Evolutionary conservation across 2,888 invertebrate species (phyloP), one percentile per base, ranked within the genome.

Genomic region (Plemyria rubiginata): DNA sequence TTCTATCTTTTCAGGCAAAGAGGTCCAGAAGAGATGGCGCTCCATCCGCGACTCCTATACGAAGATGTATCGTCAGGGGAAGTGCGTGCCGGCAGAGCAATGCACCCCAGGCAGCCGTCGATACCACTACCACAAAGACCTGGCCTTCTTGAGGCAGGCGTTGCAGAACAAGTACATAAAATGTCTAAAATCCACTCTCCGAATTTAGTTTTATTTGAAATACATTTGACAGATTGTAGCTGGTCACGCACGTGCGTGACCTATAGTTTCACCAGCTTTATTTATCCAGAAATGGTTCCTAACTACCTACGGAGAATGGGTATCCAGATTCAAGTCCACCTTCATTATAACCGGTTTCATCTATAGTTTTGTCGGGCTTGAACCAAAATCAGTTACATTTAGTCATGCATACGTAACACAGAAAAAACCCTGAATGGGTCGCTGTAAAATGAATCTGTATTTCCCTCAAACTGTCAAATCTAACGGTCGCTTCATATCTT

Each of bases 1-100:
- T 41, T 41, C 7, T 29, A 36, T 77, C 68, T 76, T 72, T 11
- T 0, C 85, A 92, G 92, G 90, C 63, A 91, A 91, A 74, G 92
- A 92, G 63, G 91, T 92, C 0, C 92, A 92, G 70, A 92, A 92
- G 71, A 74, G 92, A 81, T 92, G 92, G 92, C 86, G 92, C 0
- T 92, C 92, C 0, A 92, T 92, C 58, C 83, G 92, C 32, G 92
- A 92, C 74, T 92, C 92, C 0, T 92, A 88, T 76, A 92, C 92
- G 9, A 92, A 92, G 73, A 88, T 92, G 43, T 92, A 79, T 74
- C 73, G 92, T 0, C 92, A 92, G 68, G 92, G 92, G 65, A 92
- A 92, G 76, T 91, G 91, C 46, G 82, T 87, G 32, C 78, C 81
- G 13, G 86, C 88, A 0, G 91, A 89, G 38, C 84, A 88, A 64